Evolutionary conservation across 2,888 invertebrate species (phyloP).

Genomic region (Clanis bilineata): DNA sequence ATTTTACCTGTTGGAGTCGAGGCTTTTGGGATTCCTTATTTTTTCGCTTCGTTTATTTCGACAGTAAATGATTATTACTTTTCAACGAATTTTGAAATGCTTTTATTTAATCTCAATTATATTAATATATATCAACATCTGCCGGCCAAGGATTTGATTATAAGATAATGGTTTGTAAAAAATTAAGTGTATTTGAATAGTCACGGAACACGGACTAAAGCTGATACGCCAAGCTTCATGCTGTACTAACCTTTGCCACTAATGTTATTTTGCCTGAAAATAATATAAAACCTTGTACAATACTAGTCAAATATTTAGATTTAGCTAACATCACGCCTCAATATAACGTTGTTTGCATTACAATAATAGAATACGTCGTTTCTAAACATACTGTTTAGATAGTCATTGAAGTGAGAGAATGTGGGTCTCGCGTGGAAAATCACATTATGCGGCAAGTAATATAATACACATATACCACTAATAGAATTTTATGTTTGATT

Average conservation of each 20-base stretch:
- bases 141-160: no score
- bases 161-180: no score
- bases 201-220: no score
- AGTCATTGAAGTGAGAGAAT: background rate
- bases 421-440: background rate
- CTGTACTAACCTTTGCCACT: no score
- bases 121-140: no score
- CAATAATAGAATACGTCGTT: background rate
- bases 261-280: background rate
- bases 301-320: background rate
- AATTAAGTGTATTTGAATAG: no score
- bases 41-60: background rate
- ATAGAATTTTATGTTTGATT: slow-evolving; percentile 9
- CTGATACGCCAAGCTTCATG: no score
- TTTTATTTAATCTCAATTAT: no score
- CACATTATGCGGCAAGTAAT: background rate
- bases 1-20: background rate
- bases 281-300: background rate
- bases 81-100: background rate
- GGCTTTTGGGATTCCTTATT: background rate
- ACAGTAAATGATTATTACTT: background rate
- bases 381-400: background rate
- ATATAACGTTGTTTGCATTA: background rate
- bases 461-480: slow-evolving; percentile 1
- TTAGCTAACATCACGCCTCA: background rate